phyloP scores from a whole-genome alignment of 2,888 invertebrate genomes.

The Leuctra nigra region DNA sequence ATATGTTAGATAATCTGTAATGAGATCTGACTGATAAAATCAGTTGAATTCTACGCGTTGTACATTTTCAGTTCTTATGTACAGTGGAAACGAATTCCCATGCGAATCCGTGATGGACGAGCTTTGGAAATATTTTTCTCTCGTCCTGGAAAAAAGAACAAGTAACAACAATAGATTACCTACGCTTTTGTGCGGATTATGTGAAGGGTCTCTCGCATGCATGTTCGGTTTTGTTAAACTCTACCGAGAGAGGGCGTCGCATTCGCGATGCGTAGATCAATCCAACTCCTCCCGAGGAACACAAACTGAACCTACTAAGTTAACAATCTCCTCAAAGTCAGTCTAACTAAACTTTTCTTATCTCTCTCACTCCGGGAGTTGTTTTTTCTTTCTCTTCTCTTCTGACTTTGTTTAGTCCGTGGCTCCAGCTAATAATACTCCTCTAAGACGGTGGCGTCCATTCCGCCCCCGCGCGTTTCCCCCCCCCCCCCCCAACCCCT shows the following conservation, averaged over 20 bases:
- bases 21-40: conserved; percentile 14
- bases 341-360: conserved; percentile 12
- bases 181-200: too few species aligned
- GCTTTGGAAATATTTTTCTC: background rate
- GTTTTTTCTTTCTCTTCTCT: background rate
- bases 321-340: conserved; percentile 8
- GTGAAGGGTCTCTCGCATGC: too few species aligned
- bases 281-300: background rate
- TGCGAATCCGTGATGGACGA: conserved; percentile 14
- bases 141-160: too few species aligned
- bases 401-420: conserved; percentile 1
- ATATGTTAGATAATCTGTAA: conserved; percentile 14
- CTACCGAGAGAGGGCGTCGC: too few species aligned
- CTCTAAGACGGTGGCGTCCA: background rate
- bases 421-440: background rate
- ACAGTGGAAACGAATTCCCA: conserved; percentile 1
- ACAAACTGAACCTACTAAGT: conserved; percentile 15
- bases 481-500: background rate
- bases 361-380: conserved; percentile 1
- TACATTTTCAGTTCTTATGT: background rate
- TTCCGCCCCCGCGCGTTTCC: background rate
- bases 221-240: too few species aligned
- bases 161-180: conserved; percentile 13
- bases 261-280: too few species aligned
- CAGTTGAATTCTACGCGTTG: conserved; percentile 1